Evolutionary conservation across 2,888 invertebrate genomes (phyloP).

Genomic region (Mythimna loreyi): DNA sequence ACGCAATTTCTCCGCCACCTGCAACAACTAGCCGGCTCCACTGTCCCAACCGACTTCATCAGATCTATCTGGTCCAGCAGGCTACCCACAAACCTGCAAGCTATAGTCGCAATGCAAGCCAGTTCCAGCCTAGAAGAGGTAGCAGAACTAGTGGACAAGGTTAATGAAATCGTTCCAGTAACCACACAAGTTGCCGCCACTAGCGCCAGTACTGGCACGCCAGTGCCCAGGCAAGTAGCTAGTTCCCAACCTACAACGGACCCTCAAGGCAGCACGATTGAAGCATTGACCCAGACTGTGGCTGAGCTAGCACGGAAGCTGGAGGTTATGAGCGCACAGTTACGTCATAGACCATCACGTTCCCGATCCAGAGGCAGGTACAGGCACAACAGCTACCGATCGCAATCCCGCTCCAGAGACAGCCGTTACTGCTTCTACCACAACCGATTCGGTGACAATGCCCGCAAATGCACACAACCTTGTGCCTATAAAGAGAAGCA

Average conservation of each 20-base stretch:
- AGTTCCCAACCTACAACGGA: background rate
- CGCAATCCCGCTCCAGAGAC: constrained; percentile 7
- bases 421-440: constrained; percentile 9
- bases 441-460: background rate
- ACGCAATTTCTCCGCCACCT: too few relatives aligned
- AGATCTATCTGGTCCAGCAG: background rate
- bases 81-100: background rate
- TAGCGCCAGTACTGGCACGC: background rate
- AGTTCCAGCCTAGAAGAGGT: too few relatives aligned
- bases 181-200: background rate
- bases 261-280: background rate
- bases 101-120: too few relatives aligned
- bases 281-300: background rate
- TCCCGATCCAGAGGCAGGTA: background rate
- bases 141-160: background rate
- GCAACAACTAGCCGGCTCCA: background rate
- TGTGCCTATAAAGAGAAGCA: background rate
- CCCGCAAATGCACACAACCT: background rate
- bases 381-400: background rate
- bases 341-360: background rate
- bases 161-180: background rate
- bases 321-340: background rate
- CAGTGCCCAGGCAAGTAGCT: background rate
- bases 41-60: background rate
- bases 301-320: background rate